Conservation (phyloP, 2,113 vertebrate genomes). For the Serinus canaria region DNA sequence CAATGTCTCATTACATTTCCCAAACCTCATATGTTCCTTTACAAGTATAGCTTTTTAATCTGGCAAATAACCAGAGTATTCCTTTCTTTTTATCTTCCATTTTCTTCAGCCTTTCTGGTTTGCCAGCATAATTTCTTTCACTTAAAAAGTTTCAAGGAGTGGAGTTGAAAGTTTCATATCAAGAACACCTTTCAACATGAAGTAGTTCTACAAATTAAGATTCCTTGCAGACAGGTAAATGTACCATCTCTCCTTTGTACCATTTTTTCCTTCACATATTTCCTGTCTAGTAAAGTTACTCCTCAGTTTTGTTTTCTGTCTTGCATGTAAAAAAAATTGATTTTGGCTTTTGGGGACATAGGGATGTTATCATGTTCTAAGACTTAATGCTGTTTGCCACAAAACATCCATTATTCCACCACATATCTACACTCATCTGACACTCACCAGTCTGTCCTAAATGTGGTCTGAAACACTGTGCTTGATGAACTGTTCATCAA, state of each 20-base stretch:
- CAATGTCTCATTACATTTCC: background rate
- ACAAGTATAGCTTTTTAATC: background rate
- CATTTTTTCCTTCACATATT: background rate
- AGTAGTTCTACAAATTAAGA: background rate
- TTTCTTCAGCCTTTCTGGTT: background rate
- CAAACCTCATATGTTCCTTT: background rate
- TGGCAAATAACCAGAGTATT: background rate
- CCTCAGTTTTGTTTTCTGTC: background rate
- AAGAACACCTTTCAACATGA: background rate
- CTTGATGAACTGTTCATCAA: background rate
- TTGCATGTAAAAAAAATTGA: background rate
- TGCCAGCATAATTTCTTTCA: background rate
- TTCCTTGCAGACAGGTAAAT: background rate
- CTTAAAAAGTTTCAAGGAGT: background rate
- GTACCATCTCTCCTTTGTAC: background rate
- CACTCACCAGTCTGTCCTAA: background rate
- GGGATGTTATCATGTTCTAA: background rate
- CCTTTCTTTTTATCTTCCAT: background rate
- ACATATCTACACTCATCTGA: background rate
- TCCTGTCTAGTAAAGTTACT: background rate
- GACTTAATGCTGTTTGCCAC: background rate
- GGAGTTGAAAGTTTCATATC: background rate
- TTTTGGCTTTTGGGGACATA: background rate
- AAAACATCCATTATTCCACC: background rate
- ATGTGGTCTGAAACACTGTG: background rate